A percentile compares a stretch with the other conserved stretches of the same genome.
Conservation (phyloP, 37 sponge, comb jelly and placozoan genomes). For the Axinella damicornis region DNA sequence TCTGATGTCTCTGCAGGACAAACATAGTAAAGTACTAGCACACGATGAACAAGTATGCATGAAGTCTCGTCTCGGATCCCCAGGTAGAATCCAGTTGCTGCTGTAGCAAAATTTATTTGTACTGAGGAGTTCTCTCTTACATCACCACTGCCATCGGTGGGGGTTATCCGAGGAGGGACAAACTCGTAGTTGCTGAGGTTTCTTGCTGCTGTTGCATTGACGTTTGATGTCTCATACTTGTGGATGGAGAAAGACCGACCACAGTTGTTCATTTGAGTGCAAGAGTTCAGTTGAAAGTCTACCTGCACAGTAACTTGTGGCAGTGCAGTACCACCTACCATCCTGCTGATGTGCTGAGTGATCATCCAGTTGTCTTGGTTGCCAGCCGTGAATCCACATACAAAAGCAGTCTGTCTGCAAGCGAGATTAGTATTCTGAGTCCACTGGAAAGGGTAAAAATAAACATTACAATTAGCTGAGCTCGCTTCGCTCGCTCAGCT, state of each 20-base stretch:
- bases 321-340: conserved; percentile 10
- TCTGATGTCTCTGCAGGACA: conserved; percentile 13
- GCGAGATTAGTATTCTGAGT: background rate
- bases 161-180: background rate
- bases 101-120: background rate
- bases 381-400: conserved; percentile 1
- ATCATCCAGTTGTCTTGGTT: conserved; percentile 46
- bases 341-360: conserved; percentile 46
- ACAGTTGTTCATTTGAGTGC: background rate
- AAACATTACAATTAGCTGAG: too few relatives aligned
- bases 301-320: conserved; percentile 34
- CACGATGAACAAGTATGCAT: conserved; percentile 8
- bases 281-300: background rate
- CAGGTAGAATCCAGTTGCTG: conserved; percentile 36
- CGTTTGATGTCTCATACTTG: conserved; percentile 27
- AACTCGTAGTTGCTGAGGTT: conserved; percentile 15
- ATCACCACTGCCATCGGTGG: background rate
- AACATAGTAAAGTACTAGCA: conserved; percentile 30
- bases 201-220: background rate
- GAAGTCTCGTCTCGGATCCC: conserved; percentile 21
- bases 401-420: background rate
- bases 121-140: background rate
- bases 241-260: background rate
- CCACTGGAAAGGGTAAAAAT: conserved; percentile 19
- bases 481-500: background rate